Conservation (phyloP, 2,888 invertebrate species). For the Homarus gammarus region DNA sequence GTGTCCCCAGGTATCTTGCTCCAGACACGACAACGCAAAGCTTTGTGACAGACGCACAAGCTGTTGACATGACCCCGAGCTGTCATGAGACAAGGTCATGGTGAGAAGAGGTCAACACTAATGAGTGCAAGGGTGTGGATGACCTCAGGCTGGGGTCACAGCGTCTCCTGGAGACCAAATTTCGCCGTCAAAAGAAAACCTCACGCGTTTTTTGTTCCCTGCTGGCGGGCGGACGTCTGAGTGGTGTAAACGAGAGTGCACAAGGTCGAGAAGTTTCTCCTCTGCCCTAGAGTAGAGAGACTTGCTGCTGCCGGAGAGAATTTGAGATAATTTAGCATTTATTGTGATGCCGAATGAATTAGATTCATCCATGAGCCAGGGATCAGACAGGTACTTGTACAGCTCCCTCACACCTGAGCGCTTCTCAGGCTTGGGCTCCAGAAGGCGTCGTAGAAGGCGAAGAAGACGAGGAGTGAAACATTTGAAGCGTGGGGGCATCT, state of each 20-base stretch:
- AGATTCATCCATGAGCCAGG: constrained; percentile 57
- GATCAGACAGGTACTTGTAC: constrained; percentile 62
- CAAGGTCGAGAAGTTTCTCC: constrained; percentile 51
- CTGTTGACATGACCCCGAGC: too few species aligned
- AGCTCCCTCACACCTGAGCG: constrained; percentile 83
- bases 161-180: neutral
- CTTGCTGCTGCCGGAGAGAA: constrained; percentile 16
- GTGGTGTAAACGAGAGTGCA: constrained; percentile 33
- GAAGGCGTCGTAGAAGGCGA: constrained; percentile 92
- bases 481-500: constrained; percentile 83
- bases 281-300: constrained; percentile 52
- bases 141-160: neutral
- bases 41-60: too few species aligned
- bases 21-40: too few species aligned
- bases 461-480: constrained; percentile 93
- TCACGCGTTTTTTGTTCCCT: neutral
- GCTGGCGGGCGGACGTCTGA: constrained; percentile 33
- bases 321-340: constrained; percentile 62
- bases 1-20: too few species aligned
- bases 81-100: too few species aligned
- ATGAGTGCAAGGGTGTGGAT: too few species aligned
- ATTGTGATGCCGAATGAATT: constrained; percentile 55
- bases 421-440: constrained; percentile 90
- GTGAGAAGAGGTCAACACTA: too few species aligned
- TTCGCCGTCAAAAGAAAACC: neutral